Evolutionary conservation across 2,888 invertebrate genomes (phyloP), one percentile per base, ranked within the genome.

Genomic region (Beris morrisii): DNA sequence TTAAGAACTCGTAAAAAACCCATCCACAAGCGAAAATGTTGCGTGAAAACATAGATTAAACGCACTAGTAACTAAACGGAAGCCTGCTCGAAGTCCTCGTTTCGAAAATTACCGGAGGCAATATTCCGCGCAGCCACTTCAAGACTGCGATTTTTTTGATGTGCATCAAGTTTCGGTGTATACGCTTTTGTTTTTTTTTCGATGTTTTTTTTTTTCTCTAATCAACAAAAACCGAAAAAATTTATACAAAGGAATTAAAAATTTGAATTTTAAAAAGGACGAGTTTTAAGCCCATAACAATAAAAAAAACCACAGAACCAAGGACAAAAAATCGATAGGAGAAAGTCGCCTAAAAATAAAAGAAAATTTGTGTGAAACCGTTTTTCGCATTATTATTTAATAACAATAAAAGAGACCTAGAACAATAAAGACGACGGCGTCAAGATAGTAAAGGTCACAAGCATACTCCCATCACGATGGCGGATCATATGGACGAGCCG

Each of bases 401-500:
- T 12, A 45, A 12, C n/a, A 12, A 12, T 11, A 12, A 45, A 63
- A 44, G 32, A 64, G 50, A 31, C 43, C 38, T 48, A 67, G 22
- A 38, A 55, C 44, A 56, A 30, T 56, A 46, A 46, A 32, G 28
- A 38, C 54, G 32, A 15, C 22, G n/a, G 22, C 22, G n/a, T 48
- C 22, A 48, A 15, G n/a, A 48, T 48, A 58, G 48, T 52, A 54
- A 56, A 46, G 52, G 44, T 43, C 45, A 22, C 38, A 38, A 53
- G 5, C 3, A 53, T 9, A 22, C 53, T 28, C 13, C 28, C 28
- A 66, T 43, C 67, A 84, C 84, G 84, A 95, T 95, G 95, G 93
- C 93, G 86, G 95, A 95, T 88, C 92, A 92, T 86, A 88, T 92
- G 84, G 93, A 93, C 85, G 95, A 95, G 85, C 95, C 95, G 88